Evolutionary conservation across 2,888 invertebrate genomes (phyloP).

Genomic region (Philereme vetulata): DNA sequence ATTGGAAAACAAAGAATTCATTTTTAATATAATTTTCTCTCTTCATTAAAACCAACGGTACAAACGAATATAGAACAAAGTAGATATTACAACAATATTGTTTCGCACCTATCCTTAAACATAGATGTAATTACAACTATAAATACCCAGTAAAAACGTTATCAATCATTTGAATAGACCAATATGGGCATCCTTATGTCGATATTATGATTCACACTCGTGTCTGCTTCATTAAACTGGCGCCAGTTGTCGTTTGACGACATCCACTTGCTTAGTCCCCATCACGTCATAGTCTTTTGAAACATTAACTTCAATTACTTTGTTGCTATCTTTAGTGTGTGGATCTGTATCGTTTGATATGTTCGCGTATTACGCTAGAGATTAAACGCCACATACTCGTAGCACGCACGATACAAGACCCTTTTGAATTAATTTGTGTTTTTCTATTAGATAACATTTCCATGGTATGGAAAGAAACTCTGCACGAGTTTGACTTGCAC

Average conservation of each 20-base stretch:
- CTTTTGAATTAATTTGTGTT: too few relatives aligned
- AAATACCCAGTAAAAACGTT: neutral
- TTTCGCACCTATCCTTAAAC: slow-evolving; percentile 1
- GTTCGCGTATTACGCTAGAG: neutral
- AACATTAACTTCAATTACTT: slow-evolving; percentile 57
- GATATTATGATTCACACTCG: slow-evolving; percentile 56
- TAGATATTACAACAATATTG: neutral
- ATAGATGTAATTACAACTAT: neutral
- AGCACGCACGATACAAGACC: too few relatives aligned
- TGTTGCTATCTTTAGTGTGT: slow-evolving; percentile 42
- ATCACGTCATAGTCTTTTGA: slow-evolving; percentile 34
- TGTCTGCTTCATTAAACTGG: slow-evolving; percentile 39
- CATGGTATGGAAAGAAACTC: too few relatives aligned
- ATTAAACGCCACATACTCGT: slow-evolving; percentile 4
- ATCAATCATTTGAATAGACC: slow-evolving; percentile 11
- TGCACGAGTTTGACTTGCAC: too few relatives aligned
- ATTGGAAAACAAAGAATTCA: neutral
- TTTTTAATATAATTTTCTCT: neutral
- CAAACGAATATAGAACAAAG: neutral
- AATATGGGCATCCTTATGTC: slow-evolving; percentile 27
- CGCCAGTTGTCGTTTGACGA: slow-evolving; percentile 40
- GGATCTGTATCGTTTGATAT: neutral
- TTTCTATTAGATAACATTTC: too few relatives aligned
- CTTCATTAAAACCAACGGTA: neutral
- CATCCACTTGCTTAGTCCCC: slow-evolving; percentile 37